Conservation (phyloP, 2,797 vertebrate genomes). For the Carcharodon carcharias region DNA sequence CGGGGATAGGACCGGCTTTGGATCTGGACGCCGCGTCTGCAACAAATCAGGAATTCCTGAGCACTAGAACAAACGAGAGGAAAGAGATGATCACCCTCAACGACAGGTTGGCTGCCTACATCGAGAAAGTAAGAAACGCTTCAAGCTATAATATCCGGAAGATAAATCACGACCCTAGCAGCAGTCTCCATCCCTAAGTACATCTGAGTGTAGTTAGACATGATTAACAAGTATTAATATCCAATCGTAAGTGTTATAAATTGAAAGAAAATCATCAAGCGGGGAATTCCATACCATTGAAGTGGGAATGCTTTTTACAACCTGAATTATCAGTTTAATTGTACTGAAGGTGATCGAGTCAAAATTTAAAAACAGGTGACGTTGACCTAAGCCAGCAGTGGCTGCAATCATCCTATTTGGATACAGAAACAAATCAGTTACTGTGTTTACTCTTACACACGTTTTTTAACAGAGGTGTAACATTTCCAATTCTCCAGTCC, state of each 20-base stretch:
- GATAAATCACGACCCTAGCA: background rate
- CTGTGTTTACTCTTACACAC: background rate
- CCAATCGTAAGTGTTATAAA: background rate
- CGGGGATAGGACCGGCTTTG: constrained; percentile 47
- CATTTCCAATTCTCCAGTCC: background rate
- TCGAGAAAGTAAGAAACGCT: constrained; percentile 54
- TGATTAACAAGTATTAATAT: background rate
- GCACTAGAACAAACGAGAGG: constrained; percentile 54
- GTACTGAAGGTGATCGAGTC: background rate
- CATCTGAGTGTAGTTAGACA: background rate
- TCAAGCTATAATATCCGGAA: background rate
- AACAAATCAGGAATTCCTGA: constrained; percentile 60
- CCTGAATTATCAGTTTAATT: background rate
- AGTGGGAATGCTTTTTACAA: background rate
- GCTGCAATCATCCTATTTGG: background rate
- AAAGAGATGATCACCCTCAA: constrained; percentile 61
- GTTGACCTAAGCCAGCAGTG: background rate
- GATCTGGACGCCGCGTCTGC: constrained; percentile 59
- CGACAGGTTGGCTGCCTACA: constrained; percentile 61
- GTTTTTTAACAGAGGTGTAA: background rate
- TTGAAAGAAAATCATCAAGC: background rate
- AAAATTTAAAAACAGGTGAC: background rate
- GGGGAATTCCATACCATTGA: background rate
- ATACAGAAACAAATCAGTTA: background rate
- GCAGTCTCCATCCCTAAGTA: background rate